Evolutionary conservation across 1,140 invertebrate species (phyloP).

Genomic region (Neuroterus valhalla): DNA sequence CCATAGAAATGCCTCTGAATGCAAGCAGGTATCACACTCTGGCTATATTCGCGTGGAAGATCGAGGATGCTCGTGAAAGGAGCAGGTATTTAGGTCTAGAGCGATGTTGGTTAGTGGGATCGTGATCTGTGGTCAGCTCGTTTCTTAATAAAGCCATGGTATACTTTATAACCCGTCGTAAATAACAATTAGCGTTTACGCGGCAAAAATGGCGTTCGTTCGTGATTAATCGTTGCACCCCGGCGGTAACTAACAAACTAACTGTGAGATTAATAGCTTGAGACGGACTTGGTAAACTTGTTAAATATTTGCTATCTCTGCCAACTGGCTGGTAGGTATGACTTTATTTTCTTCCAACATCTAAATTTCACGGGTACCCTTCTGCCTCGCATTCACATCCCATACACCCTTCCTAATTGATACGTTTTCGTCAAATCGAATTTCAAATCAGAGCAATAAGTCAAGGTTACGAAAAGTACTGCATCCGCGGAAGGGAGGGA

Average conservation of each 20-base stretch:
- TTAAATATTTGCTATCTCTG: conserved; percentile 42
- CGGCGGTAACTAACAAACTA: conserved; percentile 60
- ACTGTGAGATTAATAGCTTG: conserved; percentile 63
- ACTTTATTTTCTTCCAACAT: conserved; percentile 22
- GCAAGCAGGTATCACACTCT: background rate
- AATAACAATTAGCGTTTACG: conserved; percentile 67
- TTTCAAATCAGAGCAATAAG: too few species aligned
- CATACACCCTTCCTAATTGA: background rate
- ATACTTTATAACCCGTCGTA: conserved; percentile 65
- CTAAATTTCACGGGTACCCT: conserved; percentile 11
- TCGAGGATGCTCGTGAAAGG: conserved; percentile 18
- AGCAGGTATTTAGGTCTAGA: conserved; percentile 17
- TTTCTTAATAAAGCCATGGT: conserved; percentile 60
- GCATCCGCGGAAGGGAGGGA: too few species aligned
- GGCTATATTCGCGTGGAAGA: conserved; percentile 31
- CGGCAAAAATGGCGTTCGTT: conserved; percentile 56
- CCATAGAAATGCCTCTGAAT: too few species aligned
- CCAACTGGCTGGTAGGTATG: conserved; percentile 24
- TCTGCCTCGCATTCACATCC: background rate
- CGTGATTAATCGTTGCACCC: conserved; percentile 51
- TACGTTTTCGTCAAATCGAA: too few species aligned
- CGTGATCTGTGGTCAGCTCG: conserved; percentile 33
- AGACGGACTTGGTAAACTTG: conserved; percentile 56
- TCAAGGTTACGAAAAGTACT: too few species aligned
- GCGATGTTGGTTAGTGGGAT: conserved; percentile 24